Evolutionary conservation across 2,888 invertebrate species (phyloP).

Genomic region (Cactoblastis cactorum): DNA sequence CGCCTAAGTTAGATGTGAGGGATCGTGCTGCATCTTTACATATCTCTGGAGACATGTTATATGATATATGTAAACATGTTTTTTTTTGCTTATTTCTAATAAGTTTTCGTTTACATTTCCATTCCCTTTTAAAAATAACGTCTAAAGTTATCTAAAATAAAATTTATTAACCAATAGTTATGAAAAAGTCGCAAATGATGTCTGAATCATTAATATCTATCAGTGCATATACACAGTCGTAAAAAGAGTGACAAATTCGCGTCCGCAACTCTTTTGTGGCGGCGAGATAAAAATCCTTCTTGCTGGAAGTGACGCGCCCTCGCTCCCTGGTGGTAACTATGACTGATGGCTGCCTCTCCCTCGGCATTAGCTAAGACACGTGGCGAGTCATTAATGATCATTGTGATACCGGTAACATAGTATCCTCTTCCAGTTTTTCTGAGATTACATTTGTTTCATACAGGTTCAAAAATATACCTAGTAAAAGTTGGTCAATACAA

Average conservation of each 20-base stretch:
- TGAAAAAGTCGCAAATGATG: slow-evolving; percentile 31
- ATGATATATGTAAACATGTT: no score
- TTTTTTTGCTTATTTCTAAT: no score
- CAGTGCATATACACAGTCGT: slow-evolving; percentile 47
- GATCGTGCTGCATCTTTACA: no score
- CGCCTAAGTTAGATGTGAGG: no score
- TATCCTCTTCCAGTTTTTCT: slow-evolving; percentile 7
- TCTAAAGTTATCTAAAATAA: no score
- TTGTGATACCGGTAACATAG: slow-evolving; percentile 16
- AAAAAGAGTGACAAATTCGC: slow-evolving; percentile 70
- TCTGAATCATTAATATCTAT: slow-evolving; percentile 58
- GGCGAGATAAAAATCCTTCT: slow-evolving; percentile 60
- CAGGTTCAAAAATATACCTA: no score
- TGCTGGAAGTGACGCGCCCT: slow-evolving; percentile 45
- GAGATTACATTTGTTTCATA: slow-evolving; percentile 13
- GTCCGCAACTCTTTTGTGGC: slow-evolving; percentile 71
- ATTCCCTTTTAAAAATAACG: no score
- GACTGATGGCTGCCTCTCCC: slow-evolving; percentile 70
- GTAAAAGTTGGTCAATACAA: no score
- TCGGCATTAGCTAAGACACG: slow-evolving; percentile 55
- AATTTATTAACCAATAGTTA: no score
- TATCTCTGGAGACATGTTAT: no score
- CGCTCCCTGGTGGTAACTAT: slow-evolving; percentile 65
- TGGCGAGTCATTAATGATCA: slow-evolving; percentile 51
- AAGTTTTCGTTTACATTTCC: no score